Conservation (phyloP, 2,888 invertebrate species). For the Pteria penguin region DNA sequence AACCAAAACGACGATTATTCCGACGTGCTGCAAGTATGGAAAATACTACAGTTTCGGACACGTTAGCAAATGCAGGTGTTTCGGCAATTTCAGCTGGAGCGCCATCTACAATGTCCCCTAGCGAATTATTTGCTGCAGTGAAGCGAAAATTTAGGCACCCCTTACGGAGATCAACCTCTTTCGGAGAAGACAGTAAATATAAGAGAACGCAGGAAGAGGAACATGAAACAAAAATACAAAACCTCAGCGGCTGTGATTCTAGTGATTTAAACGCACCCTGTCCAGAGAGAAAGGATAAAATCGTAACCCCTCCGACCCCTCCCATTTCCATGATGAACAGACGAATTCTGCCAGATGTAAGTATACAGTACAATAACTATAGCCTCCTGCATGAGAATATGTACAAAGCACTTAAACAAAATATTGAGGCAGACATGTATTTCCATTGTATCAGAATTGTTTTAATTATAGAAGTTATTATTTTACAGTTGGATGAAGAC, state of each 20-base stretch:
- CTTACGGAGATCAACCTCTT: slow-evolving; percentile 54
- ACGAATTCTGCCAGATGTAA: slow-evolving; percentile 32
- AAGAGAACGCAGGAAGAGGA: background rate
- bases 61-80: slow-evolving; percentile 58
- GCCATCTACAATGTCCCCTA: slow-evolving; percentile 61
- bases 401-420: too few relatives aligned
- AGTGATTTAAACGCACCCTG: background rate
- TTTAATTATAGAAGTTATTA: too few relatives aligned
- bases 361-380: too few relatives aligned
- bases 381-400: too few relatives aligned
- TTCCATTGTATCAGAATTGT: too few relatives aligned
- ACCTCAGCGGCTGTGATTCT: background rate
- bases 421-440: too few relatives aligned
- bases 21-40: slow-evolving; percentile 65
- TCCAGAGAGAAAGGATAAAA: background rate
- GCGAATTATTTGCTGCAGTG: slow-evolving; percentile 67
- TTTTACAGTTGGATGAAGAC: background rate
- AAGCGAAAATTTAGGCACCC: slow-evolving; percentile 67
- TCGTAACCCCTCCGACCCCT: slow-evolving; percentile 32
- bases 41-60: slow-evolving; percentile 52
- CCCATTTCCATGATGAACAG: slow-evolving; percentile 42
- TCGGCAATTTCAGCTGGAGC: slow-evolving; percentile 56
- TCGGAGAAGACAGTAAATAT: slow-evolving; percentile 38
- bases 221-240: background rate
- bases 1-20: slow-evolving; percentile 59